Conservation (phyloP, 2,888 invertebrate species). For the Volucella inflata region DNA sequence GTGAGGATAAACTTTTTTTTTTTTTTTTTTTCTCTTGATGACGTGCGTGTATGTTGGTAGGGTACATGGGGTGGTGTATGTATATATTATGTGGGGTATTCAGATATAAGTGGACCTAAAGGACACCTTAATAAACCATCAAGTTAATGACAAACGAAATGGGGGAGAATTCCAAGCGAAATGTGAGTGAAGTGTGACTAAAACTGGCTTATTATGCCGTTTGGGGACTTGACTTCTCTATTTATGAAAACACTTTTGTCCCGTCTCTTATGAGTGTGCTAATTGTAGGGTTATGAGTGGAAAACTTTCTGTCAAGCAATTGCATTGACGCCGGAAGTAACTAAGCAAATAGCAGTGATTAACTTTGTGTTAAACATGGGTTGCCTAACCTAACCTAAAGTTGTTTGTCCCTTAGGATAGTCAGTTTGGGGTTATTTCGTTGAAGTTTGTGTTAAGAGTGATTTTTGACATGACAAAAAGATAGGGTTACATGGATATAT, state of each 20-base stretch:
- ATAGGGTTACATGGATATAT: too few relatives aligned
- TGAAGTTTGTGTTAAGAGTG: too few relatives aligned
- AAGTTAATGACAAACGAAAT: conserved; percentile 61
- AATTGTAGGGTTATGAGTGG: not conserved
- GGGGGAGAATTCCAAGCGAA: conserved; percentile 30
- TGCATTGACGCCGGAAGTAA: too few relatives aligned
- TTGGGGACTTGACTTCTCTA: conserved; percentile 20
- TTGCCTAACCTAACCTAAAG: too few relatives aligned
- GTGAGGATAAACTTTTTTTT: conserved; percentile 31
- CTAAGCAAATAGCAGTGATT: too few relatives aligned
- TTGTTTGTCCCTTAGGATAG: too few relatives aligned
- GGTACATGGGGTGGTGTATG: not conserved
- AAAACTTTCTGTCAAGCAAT: too few relatives aligned
- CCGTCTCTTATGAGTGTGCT: conserved; percentile 20
- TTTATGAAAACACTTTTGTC: conserved; percentile 13
- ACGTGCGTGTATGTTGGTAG: not conserved
- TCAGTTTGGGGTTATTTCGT: too few relatives aligned
- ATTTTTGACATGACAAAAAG: too few relatives aligned
- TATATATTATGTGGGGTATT: too few relatives aligned
- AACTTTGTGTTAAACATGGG: too few relatives aligned
- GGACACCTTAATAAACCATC: conserved; percentile 69
- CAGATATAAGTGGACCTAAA: conserved; percentile 40
- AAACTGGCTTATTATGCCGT: conserved; percentile 47
- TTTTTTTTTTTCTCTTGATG: conserved; percentile 31
- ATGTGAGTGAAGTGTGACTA: conserved; percentile 38